Percentiles rank a stretch among this genome's conserved stretches.
These are phyloP conservation scores for Heliocidaris tuberculata DNA, from an alignment of 35 echinoderm and acorn worm species.

Conservation along the genomic window DNA sequence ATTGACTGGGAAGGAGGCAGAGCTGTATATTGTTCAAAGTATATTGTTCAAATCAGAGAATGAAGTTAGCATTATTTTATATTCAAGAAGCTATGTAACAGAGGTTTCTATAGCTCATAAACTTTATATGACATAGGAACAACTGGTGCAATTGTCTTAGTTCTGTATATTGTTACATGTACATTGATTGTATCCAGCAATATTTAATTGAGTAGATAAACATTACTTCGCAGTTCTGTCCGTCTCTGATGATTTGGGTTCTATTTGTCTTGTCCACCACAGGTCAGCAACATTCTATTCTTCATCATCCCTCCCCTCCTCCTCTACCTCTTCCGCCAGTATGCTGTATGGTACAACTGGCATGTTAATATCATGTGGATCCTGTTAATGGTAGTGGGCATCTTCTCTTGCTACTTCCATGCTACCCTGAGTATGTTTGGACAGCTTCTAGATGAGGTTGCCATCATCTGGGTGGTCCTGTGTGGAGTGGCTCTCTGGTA, in stretches of 20 bases:
- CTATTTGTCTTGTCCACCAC: background rate
- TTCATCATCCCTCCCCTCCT: constrained; percentile 81
- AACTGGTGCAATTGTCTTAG: too few relatives aligned
- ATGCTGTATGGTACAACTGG: constrained; percentile 69
- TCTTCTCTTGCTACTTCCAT: constrained; percentile 91
- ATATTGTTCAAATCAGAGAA: too few relatives aligned
- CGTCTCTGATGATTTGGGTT: background rate
- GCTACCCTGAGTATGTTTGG: constrained; percentile 93
- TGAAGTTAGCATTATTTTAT: too few relatives aligned
- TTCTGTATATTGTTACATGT: too few relatives aligned
- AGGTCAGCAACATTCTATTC: constrained; percentile 97
- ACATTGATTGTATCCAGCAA: too few relatives aligned
- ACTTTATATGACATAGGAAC: too few relatives aligned
- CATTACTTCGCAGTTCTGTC: background rate
- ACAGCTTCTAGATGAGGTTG: constrained; percentile 87
- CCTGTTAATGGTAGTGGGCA: constrained; percentile 84
- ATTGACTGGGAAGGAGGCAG: too few relatives aligned
- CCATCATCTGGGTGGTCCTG: constrained; percentile 93
- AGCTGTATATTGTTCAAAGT: too few relatives aligned
- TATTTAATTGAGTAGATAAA: too few relatives aligned
- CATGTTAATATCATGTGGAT: constrained; percentile 96
- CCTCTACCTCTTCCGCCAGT: constrained; percentile 77
- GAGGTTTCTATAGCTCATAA: too few relatives aligned
- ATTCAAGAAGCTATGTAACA: too few relatives aligned
- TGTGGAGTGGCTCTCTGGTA: constrained; percentile 89